phyloP scores from a whole-genome alignment of 2,797 vertebrate genomes.

The Orientallactaga sibirica region DNA sequence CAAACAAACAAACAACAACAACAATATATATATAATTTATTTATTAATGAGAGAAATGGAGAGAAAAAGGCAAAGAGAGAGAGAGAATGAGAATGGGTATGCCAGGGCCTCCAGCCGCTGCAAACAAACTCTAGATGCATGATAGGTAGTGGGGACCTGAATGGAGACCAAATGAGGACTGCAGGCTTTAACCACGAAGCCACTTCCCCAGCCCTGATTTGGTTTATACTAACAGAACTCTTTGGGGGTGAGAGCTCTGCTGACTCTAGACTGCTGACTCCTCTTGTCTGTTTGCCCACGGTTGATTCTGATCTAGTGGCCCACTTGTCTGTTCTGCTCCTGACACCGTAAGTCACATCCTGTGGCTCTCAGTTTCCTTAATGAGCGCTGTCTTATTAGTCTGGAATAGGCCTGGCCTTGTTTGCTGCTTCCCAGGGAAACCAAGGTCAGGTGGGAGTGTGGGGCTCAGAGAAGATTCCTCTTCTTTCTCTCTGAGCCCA shows the following conservation, averaged over 20 bases:
- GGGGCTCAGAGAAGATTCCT: constrained; percentile 15
- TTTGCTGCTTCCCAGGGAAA: constrained; percentile 46
- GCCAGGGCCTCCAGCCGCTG: no score
- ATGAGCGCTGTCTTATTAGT: constrained; percentile 64
- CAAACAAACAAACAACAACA: no score
- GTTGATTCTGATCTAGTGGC: background rate
- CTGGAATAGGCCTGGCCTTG: constrained; percentile 33
- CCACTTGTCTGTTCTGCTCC: constrained; percentile 61
- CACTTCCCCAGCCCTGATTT: background rate
- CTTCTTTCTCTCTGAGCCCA: background rate
- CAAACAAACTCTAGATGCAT: no score
- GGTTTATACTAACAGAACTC: background rate
- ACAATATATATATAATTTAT: no score
- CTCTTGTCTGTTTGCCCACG: constrained; percentile 29
- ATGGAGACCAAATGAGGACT: no score
- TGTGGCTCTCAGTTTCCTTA: constrained; percentile 67
- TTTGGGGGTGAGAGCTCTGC: background rate
- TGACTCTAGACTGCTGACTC: background rate
- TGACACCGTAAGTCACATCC: constrained; percentile 67
- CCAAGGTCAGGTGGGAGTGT: background rate
- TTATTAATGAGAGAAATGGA: no score
- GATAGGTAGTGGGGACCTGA: no score
- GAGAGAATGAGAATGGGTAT: no score
- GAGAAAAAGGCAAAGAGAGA: no score
- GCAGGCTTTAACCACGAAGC: no score